Evolutionary conservation across 2,888 invertebrate species (phyloP), one percentile per base, ranked within the genome.

Genomic region (Hirtodrosophila histrioides): DNA sequence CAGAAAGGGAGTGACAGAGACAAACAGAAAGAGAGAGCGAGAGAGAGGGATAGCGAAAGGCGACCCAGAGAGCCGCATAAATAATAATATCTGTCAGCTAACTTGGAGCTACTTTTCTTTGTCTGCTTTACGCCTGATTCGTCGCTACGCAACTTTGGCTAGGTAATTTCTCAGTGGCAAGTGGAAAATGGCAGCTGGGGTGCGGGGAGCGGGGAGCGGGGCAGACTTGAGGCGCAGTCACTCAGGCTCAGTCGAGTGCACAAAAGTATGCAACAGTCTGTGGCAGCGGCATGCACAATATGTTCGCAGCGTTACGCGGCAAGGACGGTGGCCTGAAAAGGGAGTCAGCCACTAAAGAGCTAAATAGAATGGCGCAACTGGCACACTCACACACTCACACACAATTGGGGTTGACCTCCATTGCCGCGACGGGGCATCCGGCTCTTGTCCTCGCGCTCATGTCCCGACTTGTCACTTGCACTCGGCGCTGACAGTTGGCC

Each of bases 41-140:
- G 7, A 50, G 12, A 3, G 33, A 17, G n/a, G 17, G 33, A 24
- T 24, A 27, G 35, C 6, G 33, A 12, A 7, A 56, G 54, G 58
- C 65, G 60, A 75, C 56, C 58, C 43, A 75, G 60, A 73, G 68
- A 74, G 74, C 58, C 62, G 67, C 67, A 81, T 87, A 85, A 87
- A 85, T 87, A 87, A 82, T 85, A 85, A 85, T 82, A 86, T 78
- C 82, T 86, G 83, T 75, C 86, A 82, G 76, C 36, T n/a, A 75
- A 72, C 35, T 65, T 62, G 72, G 24, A 78, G 72, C 61, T 62
- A 71, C 66, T 81, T 81, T 64, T 80, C 78, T 69, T 74, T 80
- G 84, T 78, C 78, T 75, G 71, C 79, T 69, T 82, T 79, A 78
- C 73, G 80, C 68, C 69, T 75, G 88, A 82, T 82, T 88, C 76